Evolutionary conservation across 2,113 vertebrate genomes (phyloP), one percentile per base, ranked within the genome.

Genomic region (Gadus macrocephalus): DNA sequence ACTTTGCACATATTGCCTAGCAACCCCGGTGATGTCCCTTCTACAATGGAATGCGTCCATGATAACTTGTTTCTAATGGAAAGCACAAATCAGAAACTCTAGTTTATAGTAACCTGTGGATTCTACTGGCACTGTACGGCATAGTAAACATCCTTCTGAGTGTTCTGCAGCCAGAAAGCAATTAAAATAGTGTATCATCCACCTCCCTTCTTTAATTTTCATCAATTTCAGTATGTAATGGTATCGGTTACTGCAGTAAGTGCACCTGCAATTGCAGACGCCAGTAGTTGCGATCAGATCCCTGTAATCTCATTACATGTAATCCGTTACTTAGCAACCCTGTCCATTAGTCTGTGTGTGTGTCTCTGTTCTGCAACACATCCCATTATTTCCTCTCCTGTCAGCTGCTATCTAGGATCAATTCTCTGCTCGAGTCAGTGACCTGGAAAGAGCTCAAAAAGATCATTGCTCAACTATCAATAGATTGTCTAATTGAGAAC

Each of bases 401-500:
- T 78, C 64, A 79, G 72, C 72, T 74, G 73, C 70, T 73, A 76
- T 81, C 82, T 77, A 56, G 67, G 84, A 92, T 91, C 90, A 85
- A 90, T 91, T 69, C 72, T 71, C 59, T 69, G 70, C 73, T 72
- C 65, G 65, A 60, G 58, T 69, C 85, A 84, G 58, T 90, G 90
- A 91, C 91, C 91, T 87, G 86, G 84, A 91, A 89, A 89, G 75
- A 80, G 69, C 72, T 80, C 70, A 73, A 82, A 81, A 85, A 81
- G 80, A 78, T 77, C 55, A 56, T 70, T 75, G 78, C 81, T 78
- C 76, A 59, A 76, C 80, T 85, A 78, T 91, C 87, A 83, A 89
- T 88, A 85, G 75, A 78, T 68, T n/a, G 66, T 81, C 82, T 86
- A 85, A 91, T 90, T 86, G 88, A 82, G 67, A 81, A 63, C 73